Evolutionary conservation across 2,113 vertebrate species (phyloP).

Genomic region (Gavialis gangeticus): DNA sequence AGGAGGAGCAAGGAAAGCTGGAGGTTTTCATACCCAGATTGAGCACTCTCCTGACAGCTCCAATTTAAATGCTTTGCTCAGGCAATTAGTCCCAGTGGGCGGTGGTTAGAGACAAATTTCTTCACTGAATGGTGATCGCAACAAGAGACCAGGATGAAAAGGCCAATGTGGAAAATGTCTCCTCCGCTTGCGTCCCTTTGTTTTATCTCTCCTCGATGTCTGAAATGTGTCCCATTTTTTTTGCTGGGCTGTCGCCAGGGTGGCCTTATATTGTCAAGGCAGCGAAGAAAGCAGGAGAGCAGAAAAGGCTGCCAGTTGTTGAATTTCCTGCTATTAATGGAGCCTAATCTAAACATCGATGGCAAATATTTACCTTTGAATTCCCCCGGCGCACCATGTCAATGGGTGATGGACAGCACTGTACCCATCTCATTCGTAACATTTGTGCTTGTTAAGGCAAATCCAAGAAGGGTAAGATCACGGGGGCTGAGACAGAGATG

Average conservation of each 20-base stretch:
- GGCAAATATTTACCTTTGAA: constrained; percentile 38
- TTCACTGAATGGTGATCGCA: not conserved
- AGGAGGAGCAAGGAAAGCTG: not conserved
- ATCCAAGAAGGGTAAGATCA: not conserved
- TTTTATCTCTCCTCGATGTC: not conserved
- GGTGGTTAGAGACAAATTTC: not conserved
- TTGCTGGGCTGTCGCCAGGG: not conserved
- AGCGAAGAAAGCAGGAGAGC: not conserved
- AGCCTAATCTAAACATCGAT: constrained; percentile 19
- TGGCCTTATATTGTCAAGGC: not conserved
- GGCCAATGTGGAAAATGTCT: not conserved
- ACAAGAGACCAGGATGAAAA: not conserved
- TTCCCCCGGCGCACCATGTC: not conserved
- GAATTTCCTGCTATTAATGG: constrained; percentile 41
- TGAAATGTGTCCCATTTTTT: not conserved
- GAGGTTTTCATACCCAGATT: not conserved
- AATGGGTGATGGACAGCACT: not conserved
- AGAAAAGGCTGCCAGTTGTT: not conserved
- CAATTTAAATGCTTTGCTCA: fast-evolving
- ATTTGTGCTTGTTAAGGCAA: not conserved
- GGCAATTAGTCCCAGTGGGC: not conserved
- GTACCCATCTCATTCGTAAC: not conserved
- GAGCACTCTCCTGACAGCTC: not conserved
- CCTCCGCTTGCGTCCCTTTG: not conserved
- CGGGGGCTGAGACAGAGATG: not conserved